These are phyloP conservation scores for Columba janthina DNA, from an alignment of 2,113 vertebrate species.

Conservation along the genomic window DNA sequence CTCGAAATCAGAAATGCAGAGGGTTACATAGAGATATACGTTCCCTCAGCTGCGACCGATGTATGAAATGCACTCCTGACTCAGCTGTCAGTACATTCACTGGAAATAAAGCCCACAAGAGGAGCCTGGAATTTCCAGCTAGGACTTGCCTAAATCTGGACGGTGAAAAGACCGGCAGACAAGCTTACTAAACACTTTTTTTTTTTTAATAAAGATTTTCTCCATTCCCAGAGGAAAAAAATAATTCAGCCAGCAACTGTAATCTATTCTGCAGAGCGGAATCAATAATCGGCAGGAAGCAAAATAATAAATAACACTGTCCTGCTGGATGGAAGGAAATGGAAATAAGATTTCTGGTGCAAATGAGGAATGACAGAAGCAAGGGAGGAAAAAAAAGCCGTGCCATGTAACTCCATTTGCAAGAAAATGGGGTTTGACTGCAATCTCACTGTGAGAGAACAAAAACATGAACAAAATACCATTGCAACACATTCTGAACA, in stretches of 20 bases:
- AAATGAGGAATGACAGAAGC: conserved; percentile 62
- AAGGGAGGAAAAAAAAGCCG: neutral
- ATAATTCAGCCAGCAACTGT: neutral
- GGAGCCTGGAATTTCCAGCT: neutral
- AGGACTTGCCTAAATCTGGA: neutral
- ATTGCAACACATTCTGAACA: neutral
- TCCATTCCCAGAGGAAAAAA: neutral
- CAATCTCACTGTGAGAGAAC: neutral
- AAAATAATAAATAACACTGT: conserved; percentile 60
- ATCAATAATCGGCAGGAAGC: conserved; percentile 56
- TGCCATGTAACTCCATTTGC: conserved; percentile 37
- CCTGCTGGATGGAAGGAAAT: conserved; percentile 17
- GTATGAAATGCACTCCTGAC: neutral
- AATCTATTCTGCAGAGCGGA: conserved; percentile 2
- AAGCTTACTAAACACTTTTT: conserved; percentile 13
- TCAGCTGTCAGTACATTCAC: neutral
- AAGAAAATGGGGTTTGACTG: conserved; percentile 31
- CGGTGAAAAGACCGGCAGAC: neutral
- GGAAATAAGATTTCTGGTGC: conserved; percentile 55
- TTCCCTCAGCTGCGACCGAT: neutral
- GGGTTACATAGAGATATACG: neutral
- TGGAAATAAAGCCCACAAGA: neutral
- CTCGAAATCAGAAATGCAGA: neutral
- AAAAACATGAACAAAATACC: neutral
- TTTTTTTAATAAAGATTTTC: conserved; percentile 30